A percentile compares a stretch with the other conserved stretches of the same genome.
Conservation (phyloP, 64 coral and sea anemone species). For the Montipora cactus region DNA sequence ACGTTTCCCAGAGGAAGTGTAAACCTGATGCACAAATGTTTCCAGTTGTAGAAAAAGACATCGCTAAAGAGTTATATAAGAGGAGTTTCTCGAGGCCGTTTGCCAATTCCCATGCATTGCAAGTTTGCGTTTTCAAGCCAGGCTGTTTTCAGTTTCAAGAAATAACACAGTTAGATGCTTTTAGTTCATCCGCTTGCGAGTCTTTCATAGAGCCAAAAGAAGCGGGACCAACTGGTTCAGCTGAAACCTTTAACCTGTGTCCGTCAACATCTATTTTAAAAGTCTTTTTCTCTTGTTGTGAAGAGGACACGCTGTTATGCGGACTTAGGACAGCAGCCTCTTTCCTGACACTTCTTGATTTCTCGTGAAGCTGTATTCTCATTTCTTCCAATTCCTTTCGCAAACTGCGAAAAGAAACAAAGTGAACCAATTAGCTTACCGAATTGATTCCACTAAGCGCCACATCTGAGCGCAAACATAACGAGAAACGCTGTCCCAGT, state of each 20-base stretch:
- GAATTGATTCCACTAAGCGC: no score
- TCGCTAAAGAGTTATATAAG: no score
- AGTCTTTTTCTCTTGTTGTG: no score
- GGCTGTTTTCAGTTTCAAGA: not conserved
- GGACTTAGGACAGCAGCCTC: not conserved
- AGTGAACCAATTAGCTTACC: not conserved
- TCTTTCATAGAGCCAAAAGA: not conserved
- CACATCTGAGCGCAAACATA: no score
- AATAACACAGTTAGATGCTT: constrained; percentile 22
- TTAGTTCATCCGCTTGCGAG: not conserved
- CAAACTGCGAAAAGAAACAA: not conserved
- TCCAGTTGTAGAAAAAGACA: no score
- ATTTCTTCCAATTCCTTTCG: constrained; percentile 34
- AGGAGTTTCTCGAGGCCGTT: no score
- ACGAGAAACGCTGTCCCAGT: no score
- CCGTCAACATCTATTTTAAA: no score
- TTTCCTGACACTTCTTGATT: not conserved
- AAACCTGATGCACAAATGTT: no score
- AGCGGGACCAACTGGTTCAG: not conserved
- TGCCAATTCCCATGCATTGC: no score
- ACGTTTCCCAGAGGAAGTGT: no score
- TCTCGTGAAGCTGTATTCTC: not conserved
- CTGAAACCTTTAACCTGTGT: no score
- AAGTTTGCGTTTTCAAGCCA: not conserved
- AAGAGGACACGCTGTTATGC: not conserved